Conservation (phyloP, 2,888 invertebrate species). For the Hoplodrina ambigua region DNA sequence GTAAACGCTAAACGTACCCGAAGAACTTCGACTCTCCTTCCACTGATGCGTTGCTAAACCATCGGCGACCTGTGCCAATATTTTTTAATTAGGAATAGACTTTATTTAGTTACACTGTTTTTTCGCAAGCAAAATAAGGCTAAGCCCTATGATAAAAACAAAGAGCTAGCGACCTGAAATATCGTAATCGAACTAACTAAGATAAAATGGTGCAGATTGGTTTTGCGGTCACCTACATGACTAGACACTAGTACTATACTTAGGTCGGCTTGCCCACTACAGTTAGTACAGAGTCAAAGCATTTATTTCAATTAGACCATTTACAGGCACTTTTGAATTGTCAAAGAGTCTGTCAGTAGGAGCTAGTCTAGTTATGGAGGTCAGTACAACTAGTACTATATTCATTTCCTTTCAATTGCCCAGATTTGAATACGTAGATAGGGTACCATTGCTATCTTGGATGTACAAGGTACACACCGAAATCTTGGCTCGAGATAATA, state of each 20-base stretch:
- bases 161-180: not conserved
- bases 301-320: too few relatives aligned
- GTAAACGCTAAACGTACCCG: conserved; percentile 93
- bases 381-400: not conserved
- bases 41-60: conserved; percentile 92
- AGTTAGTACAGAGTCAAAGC: too few relatives aligned
- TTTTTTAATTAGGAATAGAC: not conserved
- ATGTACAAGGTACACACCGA: not conserved
- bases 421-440: conserved; percentile 1
- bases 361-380: too few relatives aligned
- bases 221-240: not conserved
- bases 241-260: not conserved
- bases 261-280: not conserved
- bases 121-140: not conserved
- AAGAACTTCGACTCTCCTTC: conserved; percentile 87
- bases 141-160: not conserved
- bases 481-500: not conserved
- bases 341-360: too few relatives aligned
- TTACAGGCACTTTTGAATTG: too few relatives aligned
- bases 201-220: not conserved
- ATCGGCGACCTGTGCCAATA: conserved; percentile 87
- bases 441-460: not conserved
- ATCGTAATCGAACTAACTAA: not conserved
- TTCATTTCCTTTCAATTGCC: conserved; percentile 7
- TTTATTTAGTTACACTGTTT: not conserved